Evolutionary conservation across 2,888 invertebrate species (phyloP), one percentile per base, ranked within the genome.

Genomic region (Mystacides longicornis): DNA sequence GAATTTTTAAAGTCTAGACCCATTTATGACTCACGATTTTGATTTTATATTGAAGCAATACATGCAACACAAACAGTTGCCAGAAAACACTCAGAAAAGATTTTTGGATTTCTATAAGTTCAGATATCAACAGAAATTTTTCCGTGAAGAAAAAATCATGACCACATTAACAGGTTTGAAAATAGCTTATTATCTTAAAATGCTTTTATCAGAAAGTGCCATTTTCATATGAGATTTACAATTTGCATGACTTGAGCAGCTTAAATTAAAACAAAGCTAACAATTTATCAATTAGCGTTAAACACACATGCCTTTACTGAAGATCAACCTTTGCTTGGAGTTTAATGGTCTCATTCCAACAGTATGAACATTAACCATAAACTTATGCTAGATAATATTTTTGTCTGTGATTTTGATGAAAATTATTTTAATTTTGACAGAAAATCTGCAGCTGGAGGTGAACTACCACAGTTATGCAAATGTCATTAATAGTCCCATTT

Each of bases 41-140:
- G 11, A 27, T 27, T 27, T 11, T 27, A 27, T 49, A 50, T 64
- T 74, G 9, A 71, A 77, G 65, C 78, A 80, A 59, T 83, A 81
- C 63, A 81, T 81, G 75, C 67, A 69, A 9, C 76, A 80, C 57
- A 80, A 79, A 63, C 79, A 80, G 62, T 71, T 83, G 22, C 79
- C 83, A 0, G 63, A 67, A n/a, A 64, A 70, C 21, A 68, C 82
- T 57, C 75, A 76, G 64, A 69, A 71, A 23, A 72, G 80, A n/a
- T 71, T 83, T n/a, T 66, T 76, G 9, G 69, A 70, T 1, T 82
- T 80, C 65, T 83, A 82, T 64, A 74, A 78, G 57, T 80, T 81
- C 65, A 72, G 74, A 56, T 83, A 77, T 64, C 79, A 79, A 63
- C 77, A 77, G 60, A 70, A 71, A 53, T 83, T 79, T 64, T 83